Evolutionary conservation across 2,113 vertebrate species (phyloP).

Genomic region (Mastomys natalensis): DNA sequence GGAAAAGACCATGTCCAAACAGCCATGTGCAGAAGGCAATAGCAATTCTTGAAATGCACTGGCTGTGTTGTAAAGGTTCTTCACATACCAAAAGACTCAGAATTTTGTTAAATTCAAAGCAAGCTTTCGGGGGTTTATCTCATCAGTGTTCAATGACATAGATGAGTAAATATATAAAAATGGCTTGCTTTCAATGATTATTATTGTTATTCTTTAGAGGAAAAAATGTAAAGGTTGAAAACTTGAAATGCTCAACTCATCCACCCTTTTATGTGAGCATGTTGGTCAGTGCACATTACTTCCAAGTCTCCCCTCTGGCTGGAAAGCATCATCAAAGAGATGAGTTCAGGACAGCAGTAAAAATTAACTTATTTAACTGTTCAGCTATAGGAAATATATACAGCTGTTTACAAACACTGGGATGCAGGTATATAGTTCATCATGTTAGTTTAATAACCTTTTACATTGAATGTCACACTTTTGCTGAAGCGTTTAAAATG

Average conservation of each 20-base stretch:
- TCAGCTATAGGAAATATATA: neutral
- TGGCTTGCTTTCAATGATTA: neutral
- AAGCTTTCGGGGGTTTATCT: neutral
- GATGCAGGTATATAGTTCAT: neutral
- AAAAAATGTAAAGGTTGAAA: neutral
- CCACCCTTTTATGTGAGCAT: neutral
- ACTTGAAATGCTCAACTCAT: neutral
- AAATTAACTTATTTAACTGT: neutral
- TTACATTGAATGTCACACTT: neutral
- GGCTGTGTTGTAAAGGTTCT: neutral
- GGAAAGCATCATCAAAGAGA: neutral
- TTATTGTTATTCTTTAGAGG: neutral
- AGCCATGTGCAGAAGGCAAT: neutral
- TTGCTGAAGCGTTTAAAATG: conserved; percentile 20
- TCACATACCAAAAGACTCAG: neutral
- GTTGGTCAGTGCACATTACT: neutral
- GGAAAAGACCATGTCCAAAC: neutral
- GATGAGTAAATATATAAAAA: neutral
- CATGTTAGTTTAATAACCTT: neutral
- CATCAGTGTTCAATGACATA: neutral
- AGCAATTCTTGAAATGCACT: neutral
- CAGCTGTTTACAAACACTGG: neutral
- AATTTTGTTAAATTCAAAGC: neutral
- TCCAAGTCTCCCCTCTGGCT: neutral
- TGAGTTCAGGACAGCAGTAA: neutral